Evolutionary conservation across 1,140 invertebrate species (phyloP).

Genomic region (Centruroides vittatus): DNA sequence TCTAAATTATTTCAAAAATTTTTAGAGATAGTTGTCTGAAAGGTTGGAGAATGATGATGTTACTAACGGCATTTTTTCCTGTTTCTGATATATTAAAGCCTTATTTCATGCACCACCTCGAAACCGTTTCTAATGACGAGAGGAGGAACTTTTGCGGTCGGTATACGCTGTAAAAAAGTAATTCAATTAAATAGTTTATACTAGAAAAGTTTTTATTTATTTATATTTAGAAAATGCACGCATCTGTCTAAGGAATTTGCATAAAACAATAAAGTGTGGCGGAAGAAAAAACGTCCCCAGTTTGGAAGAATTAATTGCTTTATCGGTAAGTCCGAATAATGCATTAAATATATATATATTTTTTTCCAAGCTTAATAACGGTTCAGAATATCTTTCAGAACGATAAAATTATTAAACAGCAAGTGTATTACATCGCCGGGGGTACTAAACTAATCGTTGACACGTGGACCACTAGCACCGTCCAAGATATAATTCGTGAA

Average conservation of each 20-base stretch:
- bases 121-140: constrained; percentile 86
- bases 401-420: constrained; percentile 70
- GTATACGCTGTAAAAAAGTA: background rate
- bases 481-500: constrained; percentile 82
- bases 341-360: too few species aligned
- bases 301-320: constrained; percentile 88
- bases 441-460: constrained; percentile 84
- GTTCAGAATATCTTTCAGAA: constrained; percentile 33
- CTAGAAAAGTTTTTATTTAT: too few species aligned
- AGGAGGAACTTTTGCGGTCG: constrained; percentile 59
- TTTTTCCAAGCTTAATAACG: too few species aligned
- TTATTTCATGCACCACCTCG: constrained; percentile 89
- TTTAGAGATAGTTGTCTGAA: constrained; percentile 70
- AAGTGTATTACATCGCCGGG: constrained; percentile 85
- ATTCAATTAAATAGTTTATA: background rate
- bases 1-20: background rate
- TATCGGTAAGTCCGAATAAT: constrained; percentile 40
- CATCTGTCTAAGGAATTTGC: constrained; percentile 82
- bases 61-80: constrained; percentile 90
- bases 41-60: constrained; percentile 96
- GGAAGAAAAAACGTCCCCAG: constrained; percentile 91
- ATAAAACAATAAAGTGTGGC: constrained; percentile 91
- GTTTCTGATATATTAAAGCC: constrained; percentile 83
- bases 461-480: constrained; percentile 80
- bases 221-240: constrained; percentile 54